Base-by-base conservation (phyloP, 2,797 vertebrate species). In the Danio tinwini region DNA sequence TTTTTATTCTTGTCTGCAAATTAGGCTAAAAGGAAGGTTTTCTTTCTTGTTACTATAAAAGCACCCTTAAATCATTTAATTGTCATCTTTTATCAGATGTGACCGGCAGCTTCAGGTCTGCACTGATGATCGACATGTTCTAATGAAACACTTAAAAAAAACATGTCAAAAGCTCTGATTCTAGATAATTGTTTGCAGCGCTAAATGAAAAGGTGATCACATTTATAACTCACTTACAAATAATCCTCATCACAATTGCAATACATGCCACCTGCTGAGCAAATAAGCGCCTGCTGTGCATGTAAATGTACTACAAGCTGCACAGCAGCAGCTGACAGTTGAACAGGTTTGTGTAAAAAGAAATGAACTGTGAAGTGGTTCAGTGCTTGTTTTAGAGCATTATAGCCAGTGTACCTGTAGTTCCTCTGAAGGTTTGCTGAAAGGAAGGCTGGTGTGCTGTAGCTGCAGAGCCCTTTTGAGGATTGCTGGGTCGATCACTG, bases 231-330 rank as follows among this genome's bases (percentile, higher is more conserved):
- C 19, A 0, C 40, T 59, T 7, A 71, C 56, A 53, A 64, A 72
- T 49, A 58, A 62, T 12, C n/a, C 59, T 44, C 56, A 53, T 72
- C 50, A 63, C 76, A 19, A 44, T 13, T 63, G 59, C 59, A 49
- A 64, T 39, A 39, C 19, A 80, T 64, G 50, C 78, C 78, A 80
- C 81, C 76, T 71, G 74, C 69, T 40, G 65, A 67, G 76, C 75
- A 77, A 70, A 73, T 65, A 40, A n/a, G 61, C n/a, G 19, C 52
- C 75, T 72, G 50, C 63, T 63, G 70, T 58, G 53, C 53, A 76
- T 68, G 44, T 29, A 37, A 81, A 59, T 76, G 58, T 76, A 16
- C 65, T 52, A 63, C 69, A 83, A 59, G 62, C 39, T 39, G 39
- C 65, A 53, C 14, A 63, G 42, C 45, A 52, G 47, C 65, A 62